Evolutionary conservation across 2,797 vertebrate species (phyloP).

Genomic region (Neosilurus mollespiculum): DNA sequence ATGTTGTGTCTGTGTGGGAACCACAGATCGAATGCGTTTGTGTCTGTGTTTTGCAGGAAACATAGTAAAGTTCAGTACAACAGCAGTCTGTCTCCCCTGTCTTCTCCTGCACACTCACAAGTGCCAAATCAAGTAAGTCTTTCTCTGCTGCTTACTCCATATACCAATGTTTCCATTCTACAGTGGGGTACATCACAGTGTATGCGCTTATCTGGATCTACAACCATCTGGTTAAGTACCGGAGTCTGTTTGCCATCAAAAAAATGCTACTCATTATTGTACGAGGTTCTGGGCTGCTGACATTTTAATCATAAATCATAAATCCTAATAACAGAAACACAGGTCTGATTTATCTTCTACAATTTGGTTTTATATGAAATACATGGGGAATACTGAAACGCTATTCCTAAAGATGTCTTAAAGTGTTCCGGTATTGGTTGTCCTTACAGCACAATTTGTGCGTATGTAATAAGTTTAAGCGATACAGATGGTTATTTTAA

Average conservation of each 20-base stretch:
- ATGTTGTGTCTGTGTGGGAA: background rate
- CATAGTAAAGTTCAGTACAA: conserved; percentile 93
- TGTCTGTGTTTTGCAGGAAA: conserved; percentile 75
- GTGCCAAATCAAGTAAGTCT: conserved; percentile 91
- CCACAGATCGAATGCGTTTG: no score
- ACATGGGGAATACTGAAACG: no score
- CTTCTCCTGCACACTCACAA: conserved; percentile 82
- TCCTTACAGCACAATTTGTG: no score
- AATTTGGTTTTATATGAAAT: background rate
- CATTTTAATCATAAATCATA: background rate
- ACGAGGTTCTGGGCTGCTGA: no score
- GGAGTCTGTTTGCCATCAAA: background rate
- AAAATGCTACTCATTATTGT: background rate
- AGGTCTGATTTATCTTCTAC: background rate
- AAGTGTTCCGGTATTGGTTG: no score
- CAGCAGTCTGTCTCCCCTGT: conserved; percentile 80
- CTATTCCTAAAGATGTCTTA: background rate
- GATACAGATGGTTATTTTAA: no score
- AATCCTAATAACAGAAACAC: background rate
- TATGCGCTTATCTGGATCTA: background rate
- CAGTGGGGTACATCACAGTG: background rate
- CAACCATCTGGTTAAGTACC: background rate
- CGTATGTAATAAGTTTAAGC: no score
- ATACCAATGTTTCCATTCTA: background rate
- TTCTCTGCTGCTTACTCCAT: background rate